These are phyloP conservation scores for Centropyge bicolor DNA, from an alignment of 2,797 vertebrate genomes.

Conservation along the genomic window DNA sequence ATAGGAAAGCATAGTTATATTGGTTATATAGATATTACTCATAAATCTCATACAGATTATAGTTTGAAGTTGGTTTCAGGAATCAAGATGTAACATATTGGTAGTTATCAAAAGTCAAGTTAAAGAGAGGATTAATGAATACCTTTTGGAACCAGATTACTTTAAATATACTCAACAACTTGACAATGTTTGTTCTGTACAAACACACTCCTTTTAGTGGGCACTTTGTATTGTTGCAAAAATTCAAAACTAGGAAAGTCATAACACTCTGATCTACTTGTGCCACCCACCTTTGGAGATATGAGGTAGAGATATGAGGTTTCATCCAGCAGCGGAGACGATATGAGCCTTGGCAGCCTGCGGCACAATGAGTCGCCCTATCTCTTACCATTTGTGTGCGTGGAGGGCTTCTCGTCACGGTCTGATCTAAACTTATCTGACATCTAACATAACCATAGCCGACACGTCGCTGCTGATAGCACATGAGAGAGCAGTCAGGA, in stretches of 20 bases:
- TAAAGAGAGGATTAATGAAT: neutral
- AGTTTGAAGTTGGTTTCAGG: neutral
- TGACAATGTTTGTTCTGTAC: neutral
- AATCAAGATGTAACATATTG: neutral
- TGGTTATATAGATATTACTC: too few species aligned
- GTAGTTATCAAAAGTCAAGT: neutral
- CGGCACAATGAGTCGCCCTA: constrained; percentile 67
- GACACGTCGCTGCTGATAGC: constrained; percentile 72
- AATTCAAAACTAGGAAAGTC: neutral
- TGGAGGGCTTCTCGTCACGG: constrained; percentile 43
- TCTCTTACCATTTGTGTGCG: constrained; percentile 72
- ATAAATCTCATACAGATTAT: neutral
- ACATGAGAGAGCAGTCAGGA: constrained; percentile 72
- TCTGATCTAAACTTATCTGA: constrained; percentile 77
- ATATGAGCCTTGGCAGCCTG: constrained; percentile 63
- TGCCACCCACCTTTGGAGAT: constrained; percentile 22
- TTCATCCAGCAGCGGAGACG: constrained; percentile 56
- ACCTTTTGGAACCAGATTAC: neutral
- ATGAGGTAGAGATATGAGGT: constrained; percentile 32
- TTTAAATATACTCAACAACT: neutral
- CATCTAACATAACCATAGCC: constrained; percentile 78
- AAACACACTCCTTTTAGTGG: too few species aligned
- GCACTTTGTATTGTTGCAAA: neutral
- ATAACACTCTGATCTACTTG: neutral
- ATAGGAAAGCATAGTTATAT: neutral